Conservation (phyloP, 2,113 vertebrate genomes). For the Limnothrissa miodon region DNA sequence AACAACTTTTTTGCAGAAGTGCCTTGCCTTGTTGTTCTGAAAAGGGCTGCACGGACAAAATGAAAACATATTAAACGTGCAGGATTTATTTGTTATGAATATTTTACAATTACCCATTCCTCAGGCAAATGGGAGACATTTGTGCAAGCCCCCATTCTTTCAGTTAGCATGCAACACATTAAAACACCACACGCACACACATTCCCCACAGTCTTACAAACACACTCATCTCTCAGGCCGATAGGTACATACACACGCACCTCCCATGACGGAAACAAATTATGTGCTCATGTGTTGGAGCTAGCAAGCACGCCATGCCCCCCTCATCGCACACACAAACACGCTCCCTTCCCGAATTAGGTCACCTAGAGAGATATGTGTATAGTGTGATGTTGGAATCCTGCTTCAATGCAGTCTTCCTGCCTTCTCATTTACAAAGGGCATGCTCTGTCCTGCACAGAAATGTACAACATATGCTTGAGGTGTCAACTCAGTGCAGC, state of each 20-base stretch:
- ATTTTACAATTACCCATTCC: conserved; percentile 19
- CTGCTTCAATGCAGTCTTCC: neutral
- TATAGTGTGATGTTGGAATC: neutral
- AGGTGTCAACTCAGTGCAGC: neutral
- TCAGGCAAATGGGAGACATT: neutral
- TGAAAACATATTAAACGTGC: neutral
- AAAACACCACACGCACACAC: neutral
- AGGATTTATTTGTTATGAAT: neutral
- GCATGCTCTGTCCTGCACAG: neutral
- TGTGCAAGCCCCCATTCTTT: conserved; percentile 1
- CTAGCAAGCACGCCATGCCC: conserved; percentile 4
- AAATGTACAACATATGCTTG: neutral
- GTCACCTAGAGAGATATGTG: conserved; percentile 50
- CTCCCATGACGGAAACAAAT: conserved; percentile 5
- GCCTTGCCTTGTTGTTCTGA: neutral
- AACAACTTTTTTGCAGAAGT: neutral
- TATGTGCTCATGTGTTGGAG: conserved; percentile 48
- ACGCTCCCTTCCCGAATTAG: conserved; percentile 46
- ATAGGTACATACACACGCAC: neutral
- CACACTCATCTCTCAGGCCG: neutral
- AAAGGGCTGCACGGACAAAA: neutral
- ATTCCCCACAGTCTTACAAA: neutral
- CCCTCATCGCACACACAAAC: neutral
- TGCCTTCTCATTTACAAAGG: neutral
- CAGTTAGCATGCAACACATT: conserved; percentile 1